These are phyloP conservation scores for Phylloscopus whistleri DNA, from an alignment of 2,113 vertebrate species.

Conservation along the genomic window DNA sequence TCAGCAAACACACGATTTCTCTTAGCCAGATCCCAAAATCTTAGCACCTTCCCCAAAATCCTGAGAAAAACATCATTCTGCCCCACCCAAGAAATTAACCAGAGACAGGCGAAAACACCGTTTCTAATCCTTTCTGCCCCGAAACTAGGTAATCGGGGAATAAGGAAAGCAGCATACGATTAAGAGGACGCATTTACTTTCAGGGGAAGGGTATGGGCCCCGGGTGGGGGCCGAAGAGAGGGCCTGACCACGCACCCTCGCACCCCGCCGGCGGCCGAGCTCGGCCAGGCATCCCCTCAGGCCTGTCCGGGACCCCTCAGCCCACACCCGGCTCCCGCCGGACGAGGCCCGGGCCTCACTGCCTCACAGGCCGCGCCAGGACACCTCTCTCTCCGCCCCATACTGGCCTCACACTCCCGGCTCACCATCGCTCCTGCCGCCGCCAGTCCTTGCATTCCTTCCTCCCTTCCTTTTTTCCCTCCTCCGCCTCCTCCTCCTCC, in stretches of 20 bases:
- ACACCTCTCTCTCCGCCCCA: not conserved
- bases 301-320: not conserved
- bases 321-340: not conserved
- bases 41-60: not conserved
- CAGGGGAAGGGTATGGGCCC: not conserved
- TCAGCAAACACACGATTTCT: not conserved
- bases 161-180: fast-evolving
- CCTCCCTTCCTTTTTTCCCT: too few species aligned
- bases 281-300: not conserved
- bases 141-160: not conserved
- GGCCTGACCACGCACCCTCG: not conserved
- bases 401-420: not conserved
- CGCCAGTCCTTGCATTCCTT: fast-evolving
- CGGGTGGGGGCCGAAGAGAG: not conserved
- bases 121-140: not conserved
- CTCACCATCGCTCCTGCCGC: not conserved
- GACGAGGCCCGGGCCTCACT: not conserved
- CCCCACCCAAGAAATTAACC: not conserved
- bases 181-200: fast-evolving
- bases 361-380: not conserved
- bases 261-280: not conserved
- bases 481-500: not conserved
- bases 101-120: not conserved
- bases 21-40: not conserved
- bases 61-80: not conserved